These are phyloP conservation scores for Rhizoglyphus robini DNA, from an alignment of 1,140 invertebrate genomes.

Conservation along the genomic window DNA sequence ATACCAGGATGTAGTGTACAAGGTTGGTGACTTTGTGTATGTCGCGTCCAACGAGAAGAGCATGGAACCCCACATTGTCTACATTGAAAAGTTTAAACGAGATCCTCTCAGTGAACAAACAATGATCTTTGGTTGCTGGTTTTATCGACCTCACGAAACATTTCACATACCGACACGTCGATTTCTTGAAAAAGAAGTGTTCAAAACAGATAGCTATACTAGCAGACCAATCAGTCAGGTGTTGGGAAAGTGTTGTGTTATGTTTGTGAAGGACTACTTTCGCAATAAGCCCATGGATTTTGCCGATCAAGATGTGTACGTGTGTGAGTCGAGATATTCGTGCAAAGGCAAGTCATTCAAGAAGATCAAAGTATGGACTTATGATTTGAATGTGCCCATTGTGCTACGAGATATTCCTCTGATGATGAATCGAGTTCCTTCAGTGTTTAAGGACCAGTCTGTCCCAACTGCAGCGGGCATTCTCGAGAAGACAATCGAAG, in stretches of 20 bases:
- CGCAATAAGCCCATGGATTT: slow-evolving; percentile 65
- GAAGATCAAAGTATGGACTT: slow-evolving; percentile 66
- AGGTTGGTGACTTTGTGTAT: slow-evolving; percentile 80
- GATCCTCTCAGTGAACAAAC: slow-evolving; percentile 53
- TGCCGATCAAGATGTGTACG: slow-evolving; percentile 84
- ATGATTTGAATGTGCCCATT: slow-evolving; percentile 40
- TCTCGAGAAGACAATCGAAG: slow-evolving; percentile 45
- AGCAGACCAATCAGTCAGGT: slow-evolving; percentile 72
- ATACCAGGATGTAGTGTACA: slow-evolving; percentile 56
- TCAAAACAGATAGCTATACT: slow-evolving; percentile 77
- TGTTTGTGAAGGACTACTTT: slow-evolving; percentile 91
- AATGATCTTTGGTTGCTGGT: slow-evolving; percentile 77
- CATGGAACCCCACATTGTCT: slow-evolving; percentile 67
- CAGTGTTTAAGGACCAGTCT: slow-evolving; percentile 73
- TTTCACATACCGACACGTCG: slow-evolving; percentile 86
- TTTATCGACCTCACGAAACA: slow-evolving; percentile 77
- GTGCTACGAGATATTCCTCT: slow-evolving; percentile 54
- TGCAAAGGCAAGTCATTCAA: slow-evolving; percentile 71
- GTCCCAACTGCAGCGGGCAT: slow-evolving; percentile 72
- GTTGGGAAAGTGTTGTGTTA: slow-evolving; percentile 77
- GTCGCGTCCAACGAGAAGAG: slow-evolving; percentile 57
- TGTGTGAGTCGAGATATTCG: slow-evolving; percentile 89
- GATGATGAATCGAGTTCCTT: slow-evolving; percentile 71
- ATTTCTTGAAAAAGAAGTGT: slow-evolving; percentile 77
- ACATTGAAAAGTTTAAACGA: slow-evolving; percentile 73